phyloP scores from a whole-genome alignment of 2,113 vertebrate species.

The Tragelaphus buxtoni region DNA sequence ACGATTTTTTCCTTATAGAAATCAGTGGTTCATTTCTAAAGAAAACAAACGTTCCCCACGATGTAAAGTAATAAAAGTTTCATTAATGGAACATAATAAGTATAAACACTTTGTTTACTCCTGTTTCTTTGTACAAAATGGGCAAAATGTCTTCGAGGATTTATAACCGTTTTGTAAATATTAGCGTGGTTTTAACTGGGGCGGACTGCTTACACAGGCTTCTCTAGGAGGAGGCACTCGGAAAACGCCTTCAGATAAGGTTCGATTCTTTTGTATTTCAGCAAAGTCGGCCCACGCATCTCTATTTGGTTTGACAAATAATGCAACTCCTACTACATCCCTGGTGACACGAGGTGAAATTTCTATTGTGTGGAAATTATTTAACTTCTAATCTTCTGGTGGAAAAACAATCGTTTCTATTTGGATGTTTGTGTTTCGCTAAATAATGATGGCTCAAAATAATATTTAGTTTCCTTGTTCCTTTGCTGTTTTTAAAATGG shows the following conservation, averaged over 20 bases:
- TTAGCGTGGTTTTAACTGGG: slow-evolving; percentile 71
- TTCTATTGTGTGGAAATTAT: slow-evolving; percentile 76
- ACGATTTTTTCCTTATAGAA: slow-evolving; percentile 50
- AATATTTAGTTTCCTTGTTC: slow-evolving; percentile 69
- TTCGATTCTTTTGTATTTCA: slow-evolving; percentile 77
- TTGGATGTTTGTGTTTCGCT: slow-evolving; percentile 74
- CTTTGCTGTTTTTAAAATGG: slow-evolving; percentile 74
- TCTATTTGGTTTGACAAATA: slow-evolving; percentile 80
- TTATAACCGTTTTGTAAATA: slow-evolving; percentile 79
- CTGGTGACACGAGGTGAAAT: slow-evolving; percentile 75
- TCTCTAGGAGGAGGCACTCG: slow-evolving; percentile 63
- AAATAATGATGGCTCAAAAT: slow-evolving; percentile 67
- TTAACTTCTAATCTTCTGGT: slow-evolving; percentile 76
- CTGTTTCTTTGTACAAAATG: slow-evolving; percentile 71
- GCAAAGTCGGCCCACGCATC: slow-evolving; percentile 66
- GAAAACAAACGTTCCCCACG: slow-evolving; percentile 61
- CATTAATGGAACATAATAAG: slow-evolving; percentile 65
- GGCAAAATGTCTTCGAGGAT: slow-evolving; percentile 70
- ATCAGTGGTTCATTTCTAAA: slow-evolving; percentile 60
- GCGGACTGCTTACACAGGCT: slow-evolving; percentile 54
- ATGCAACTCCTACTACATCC: slow-evolving; percentile 77
- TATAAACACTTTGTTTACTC: slow-evolving; percentile 71
- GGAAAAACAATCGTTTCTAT: slow-evolving; percentile 57
- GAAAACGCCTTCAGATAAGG: slow-evolving; percentile 73
- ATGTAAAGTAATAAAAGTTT: slow-evolving; percentile 68